Evolutionary conservation across 2,888 invertebrate genomes (phyloP), one percentile per base, ranked within the genome.

Genomic region (Diaprepes abbreviatus): DNA sequence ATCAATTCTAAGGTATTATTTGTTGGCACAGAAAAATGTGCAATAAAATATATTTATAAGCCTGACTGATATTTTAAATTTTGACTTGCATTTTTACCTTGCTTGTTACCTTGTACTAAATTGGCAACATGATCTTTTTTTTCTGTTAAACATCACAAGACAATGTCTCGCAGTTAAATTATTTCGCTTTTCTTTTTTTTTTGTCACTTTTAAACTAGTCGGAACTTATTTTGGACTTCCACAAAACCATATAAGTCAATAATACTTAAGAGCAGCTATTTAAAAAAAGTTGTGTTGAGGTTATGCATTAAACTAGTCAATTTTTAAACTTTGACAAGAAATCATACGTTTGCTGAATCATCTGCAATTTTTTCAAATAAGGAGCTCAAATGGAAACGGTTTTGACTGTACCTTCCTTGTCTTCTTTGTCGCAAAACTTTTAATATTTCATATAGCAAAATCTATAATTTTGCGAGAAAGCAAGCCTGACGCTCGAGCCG

Each of bases 31-130:
- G 14, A 50, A 45, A 12, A 2, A 24, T 50, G 48, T 50, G 48
- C 48, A 50, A 31, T 24, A 16, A 28, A 50, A 9, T 14, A 16
- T 28, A 12, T 19, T 54, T 35, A 19, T 19, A 54, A 54, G 21
- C 12, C 6, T 35, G 54, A 54, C 54, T 35, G 33, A 36, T 35
- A 54, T 35, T 35, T 36, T 35, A 54, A 35, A 36, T 54, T 54
- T 54, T 35, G 54, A 54, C 52, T 54, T 16, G 2, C 28, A 5
- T 54, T 54, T 6, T 19, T 43, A 21, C 17, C 43, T 43, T 50
- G 48, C 48, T 50, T 50, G 48, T 50, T 28, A 50, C 48, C 48
- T 50, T 50, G 48, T 28, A 28, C 28, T 28, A 50, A 50, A 50
- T 50, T 50, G 48, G 48, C 48, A 50, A 50, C 48, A 50, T 1